phyloP scores from a whole-genome alignment of 2,888 invertebrate genomes.

The Cephus runcator region DNA sequence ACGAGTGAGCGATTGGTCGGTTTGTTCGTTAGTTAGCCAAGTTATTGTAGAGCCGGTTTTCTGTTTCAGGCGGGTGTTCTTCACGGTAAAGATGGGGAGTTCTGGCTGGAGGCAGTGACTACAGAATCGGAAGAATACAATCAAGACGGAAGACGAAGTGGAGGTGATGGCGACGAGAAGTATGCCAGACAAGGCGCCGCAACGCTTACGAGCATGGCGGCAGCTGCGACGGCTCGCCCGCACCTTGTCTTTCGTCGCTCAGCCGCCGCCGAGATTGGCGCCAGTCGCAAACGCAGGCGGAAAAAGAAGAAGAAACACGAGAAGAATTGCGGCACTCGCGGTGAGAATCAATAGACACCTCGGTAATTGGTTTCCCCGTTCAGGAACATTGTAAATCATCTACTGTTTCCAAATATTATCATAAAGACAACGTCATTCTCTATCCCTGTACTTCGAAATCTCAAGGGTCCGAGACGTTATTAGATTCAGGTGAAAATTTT shows the following conservation, averaged over 20 bases:
- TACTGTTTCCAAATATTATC: background rate
- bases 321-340: constrained; percentile 65
- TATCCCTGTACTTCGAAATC: too few species aligned
- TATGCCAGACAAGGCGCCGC: constrained; percentile 8
- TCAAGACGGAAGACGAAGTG: constrained; percentile 23
- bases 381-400: background rate
- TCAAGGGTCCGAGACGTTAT: too few species aligned
- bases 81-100: constrained; percentile 55
- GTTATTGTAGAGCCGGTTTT: constrained; percentile 48
- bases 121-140: constrained; percentile 14
- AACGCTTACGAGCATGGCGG: constrained; percentile 27
- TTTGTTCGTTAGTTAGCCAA: constrained; percentile 5
- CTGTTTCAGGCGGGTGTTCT: constrained; percentile 59
- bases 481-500: too few species aligned
- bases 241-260: constrained; percentile 43
- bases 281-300: constrained; percentile 37
- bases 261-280: constrained; percentile 36
- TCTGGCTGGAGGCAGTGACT: constrained; percentile 62
- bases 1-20: too few species aligned
- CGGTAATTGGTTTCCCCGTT: too few species aligned
- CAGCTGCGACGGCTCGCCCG: constrained; percentile 33
- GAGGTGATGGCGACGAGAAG: constrained; percentile 21
- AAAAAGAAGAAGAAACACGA: constrained; percentile 68
- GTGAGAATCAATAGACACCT: constrained; percentile 44
- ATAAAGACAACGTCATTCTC: too few species aligned